These are phyloP conservation scores for Drosophila ogumai DNA, from an alignment of 1,140 invertebrate species.

Conservation along the genomic window DNA sequence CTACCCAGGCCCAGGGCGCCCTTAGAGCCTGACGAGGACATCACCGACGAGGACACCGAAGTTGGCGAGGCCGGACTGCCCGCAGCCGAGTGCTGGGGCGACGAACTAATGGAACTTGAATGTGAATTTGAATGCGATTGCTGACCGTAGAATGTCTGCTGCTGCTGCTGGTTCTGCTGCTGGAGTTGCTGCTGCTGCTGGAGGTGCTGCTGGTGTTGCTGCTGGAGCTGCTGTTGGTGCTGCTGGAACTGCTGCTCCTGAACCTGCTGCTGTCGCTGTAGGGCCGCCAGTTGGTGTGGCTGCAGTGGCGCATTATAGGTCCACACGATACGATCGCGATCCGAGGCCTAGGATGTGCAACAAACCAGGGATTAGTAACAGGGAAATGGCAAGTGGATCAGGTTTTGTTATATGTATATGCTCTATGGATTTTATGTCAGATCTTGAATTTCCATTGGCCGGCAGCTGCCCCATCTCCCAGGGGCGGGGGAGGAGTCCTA, in stretches of 20 bases:
- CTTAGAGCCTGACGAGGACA: constrained; percentile 89
- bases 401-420: constrained; percentile 5
- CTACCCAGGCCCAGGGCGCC: constrained; percentile 77
- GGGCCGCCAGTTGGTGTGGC: constrained; percentile 82
- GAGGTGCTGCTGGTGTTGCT: constrained; percentile 65
- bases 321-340: constrained; percentile 91
- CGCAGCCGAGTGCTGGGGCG: constrained; percentile 85
- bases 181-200: constrained; percentile 74
- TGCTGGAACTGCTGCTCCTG: constrained; percentile 72
- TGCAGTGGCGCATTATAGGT: constrained; percentile 94
- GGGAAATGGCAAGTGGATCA: constrained; percentile 6
- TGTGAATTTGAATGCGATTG: constrained; percentile 85
- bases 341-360: constrained; percentile 67
- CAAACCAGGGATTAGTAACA: constrained; percentile 51
- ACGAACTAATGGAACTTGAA: constrained; percentile 85
- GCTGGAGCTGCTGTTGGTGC: constrained; percentile 77
- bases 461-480: constrained; percentile 38
- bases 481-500: constrained; percentile 34
- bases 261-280: constrained; percentile 85
- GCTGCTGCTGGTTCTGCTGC: constrained; percentile 63
- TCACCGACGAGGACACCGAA: constrained; percentile 93
- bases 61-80: constrained; percentile 92
- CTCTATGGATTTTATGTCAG: constrained; percentile 34
- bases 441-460: constrained; percentile 44
- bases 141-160: constrained; percentile 71